phyloP scores from a whole-genome alignment of 2,113 vertebrate species.

The Aphyosemion australe region DNA sequence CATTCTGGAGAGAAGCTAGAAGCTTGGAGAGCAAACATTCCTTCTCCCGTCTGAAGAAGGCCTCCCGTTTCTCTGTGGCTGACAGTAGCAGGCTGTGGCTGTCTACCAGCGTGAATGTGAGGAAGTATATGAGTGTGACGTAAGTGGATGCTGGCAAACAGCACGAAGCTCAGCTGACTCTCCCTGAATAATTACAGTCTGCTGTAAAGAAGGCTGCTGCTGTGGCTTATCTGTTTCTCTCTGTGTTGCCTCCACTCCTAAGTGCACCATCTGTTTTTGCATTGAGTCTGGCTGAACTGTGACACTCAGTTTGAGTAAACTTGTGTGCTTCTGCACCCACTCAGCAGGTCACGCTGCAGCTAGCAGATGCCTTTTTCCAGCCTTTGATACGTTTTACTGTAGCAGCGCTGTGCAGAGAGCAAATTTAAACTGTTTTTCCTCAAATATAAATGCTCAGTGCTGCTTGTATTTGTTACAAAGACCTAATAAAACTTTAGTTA shows the following conservation, averaged over 20 bases:
- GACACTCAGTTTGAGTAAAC: constrained; percentile 46
- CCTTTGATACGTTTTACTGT: constrained; percentile 15
- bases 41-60: constrained; percentile 2
- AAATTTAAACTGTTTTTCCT: constrained; percentile 40
- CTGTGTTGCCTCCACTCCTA: constrained; percentile 47
- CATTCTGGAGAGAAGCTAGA: constrained; percentile 7
- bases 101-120: constrained; percentile 36
- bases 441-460: constrained; percentile 59
- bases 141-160: constrained; percentile 42
- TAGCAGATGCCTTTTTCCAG: constrained; percentile 34
- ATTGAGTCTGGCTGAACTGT: constrained; percentile 45
- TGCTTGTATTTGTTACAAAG: constrained; percentile 53
- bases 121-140: constrained; percentile 37
- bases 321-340: constrained; percentile 32
- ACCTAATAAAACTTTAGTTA: constrained; percentile 69
- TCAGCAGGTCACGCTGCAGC: constrained; percentile 43
- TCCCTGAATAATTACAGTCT: constrained; percentile 59
- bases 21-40: constrained; percentile 1
- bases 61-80: constrained; percentile 17
- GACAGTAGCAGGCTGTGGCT: constrained; percentile 32
- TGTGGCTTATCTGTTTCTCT: constrained; percentile 54
- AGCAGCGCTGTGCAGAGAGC: not conserved
- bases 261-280: constrained; percentile 65
- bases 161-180: constrained; percentile 48
- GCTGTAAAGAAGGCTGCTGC: constrained; percentile 47